A percentile compares a stretch with the other conserved stretches of the same genome.
Evolutionary conservation across 2,113 vertebrate genomes (phyloP).

Genomic region (Thamnophis sirtalis): DNA sequence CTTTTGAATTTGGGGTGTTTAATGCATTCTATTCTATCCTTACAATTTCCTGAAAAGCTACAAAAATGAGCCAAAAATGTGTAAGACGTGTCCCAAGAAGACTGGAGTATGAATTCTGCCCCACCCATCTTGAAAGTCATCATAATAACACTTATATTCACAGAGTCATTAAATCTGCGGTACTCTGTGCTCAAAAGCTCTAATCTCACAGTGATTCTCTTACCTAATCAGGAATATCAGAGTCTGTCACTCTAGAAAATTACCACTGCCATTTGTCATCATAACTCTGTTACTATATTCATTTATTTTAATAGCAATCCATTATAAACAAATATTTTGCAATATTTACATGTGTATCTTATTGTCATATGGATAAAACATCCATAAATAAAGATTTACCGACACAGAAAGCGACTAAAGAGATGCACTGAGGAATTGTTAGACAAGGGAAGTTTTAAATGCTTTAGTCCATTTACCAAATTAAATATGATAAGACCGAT

Average conservation of each 20-base stretch:
- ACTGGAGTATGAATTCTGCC: not conserved
- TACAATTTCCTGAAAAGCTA: not conserved
- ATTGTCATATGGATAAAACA: not conserved
- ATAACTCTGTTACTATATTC: not conserved
- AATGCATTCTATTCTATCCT: not conserved
- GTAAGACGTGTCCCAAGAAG: not conserved
- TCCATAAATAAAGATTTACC: not conserved
- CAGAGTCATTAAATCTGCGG: not conserved
- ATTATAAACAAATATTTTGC: not conserved
- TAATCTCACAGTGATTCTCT: not conserved
- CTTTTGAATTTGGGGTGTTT: not conserved
- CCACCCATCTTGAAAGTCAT: not conserved
- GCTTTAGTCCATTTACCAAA: constrained; percentile 36
- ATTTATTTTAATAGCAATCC: not conserved
- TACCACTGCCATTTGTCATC: not conserved
- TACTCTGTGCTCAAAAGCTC: not conserved
- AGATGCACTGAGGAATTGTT: constrained; percentile 11
- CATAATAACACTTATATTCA: not conserved
- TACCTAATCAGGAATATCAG: not conserved
- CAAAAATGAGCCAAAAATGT: not conserved
- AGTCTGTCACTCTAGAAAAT: not conserved
- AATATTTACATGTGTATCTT: not conserved
- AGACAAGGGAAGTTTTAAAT: constrained; percentile 43
- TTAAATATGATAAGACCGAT: constrained; percentile 51
- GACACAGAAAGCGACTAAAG: constrained; percentile 10